Conservation (phyloP, 2,113 vertebrate genomes). For the Nettapus auritus region DNA sequence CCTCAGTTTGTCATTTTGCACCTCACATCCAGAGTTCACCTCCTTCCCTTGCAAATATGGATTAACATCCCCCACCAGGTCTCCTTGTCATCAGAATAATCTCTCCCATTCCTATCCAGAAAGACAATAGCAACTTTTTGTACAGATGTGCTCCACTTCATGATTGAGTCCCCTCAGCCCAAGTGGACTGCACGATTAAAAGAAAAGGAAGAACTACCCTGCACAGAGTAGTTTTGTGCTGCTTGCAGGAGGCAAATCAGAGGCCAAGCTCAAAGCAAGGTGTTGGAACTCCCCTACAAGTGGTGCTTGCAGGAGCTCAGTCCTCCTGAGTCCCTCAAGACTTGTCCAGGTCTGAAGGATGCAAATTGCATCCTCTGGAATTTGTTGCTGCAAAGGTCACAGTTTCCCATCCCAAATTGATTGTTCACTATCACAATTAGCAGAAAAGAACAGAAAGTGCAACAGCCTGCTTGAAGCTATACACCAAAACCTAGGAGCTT, state of each 20-base stretch:
- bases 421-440: neutral
- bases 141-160: accelerated
- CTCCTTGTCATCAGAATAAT: neutral
- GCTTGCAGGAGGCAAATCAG: neutral
- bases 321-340: neutral
- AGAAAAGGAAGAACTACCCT: neutral
- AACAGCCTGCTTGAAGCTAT: neutral
- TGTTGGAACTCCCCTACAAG: neutral
- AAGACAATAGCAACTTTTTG: neutral
- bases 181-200: neutral
- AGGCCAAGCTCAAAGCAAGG: neutral
- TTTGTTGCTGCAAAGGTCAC: neutral
- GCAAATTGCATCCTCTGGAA: neutral
- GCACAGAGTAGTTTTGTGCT: neutral
- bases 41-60: neutral
- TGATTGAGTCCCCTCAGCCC: neutral
- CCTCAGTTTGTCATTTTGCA: neutral
- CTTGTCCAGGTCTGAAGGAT: neutral
- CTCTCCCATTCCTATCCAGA: neutral
- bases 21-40: neutral
- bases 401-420: neutral
- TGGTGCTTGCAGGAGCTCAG: accelerated
- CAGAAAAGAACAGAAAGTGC: neutral
- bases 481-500: neutral
- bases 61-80: neutral